Evolutionary conservation across 2,113 vertebrate genomes (phyloP).

Genomic region (Gasterosteus nipponicus): DNA sequence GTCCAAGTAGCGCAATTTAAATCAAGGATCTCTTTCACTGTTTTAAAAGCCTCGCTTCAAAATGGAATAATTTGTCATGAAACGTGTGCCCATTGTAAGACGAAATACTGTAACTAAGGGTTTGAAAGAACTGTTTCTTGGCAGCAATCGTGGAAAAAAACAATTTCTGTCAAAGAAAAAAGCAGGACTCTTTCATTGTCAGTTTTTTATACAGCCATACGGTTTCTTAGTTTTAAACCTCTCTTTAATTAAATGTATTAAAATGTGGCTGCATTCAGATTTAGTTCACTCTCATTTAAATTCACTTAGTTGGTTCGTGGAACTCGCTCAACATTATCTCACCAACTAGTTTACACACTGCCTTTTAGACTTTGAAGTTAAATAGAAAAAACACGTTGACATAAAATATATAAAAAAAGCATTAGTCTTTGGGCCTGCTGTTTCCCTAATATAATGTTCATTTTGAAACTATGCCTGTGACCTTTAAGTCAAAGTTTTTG

Average conservation of each 20-base stretch:
- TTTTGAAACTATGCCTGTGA: background rate
- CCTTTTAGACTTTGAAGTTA: background rate
- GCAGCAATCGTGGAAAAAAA: conserved; percentile 30
- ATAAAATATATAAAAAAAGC: conserved; percentile 7
- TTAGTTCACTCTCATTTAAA: conserved; percentile 1
- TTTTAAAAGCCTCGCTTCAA: conserved; percentile 34
- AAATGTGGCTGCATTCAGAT: conserved; percentile 10
- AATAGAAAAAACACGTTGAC: background rate
- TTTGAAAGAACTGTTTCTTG: conserved; percentile 1
- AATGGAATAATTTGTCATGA: conserved; percentile 28
- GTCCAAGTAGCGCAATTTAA: conserved; percentile 43
- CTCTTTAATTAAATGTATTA: background rate
- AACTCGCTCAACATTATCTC: conserved; percentile 24
- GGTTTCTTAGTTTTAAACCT: background rate
- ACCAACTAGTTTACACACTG: background rate
- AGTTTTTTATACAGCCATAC: background rate
- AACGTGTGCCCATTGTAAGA: conserved; percentile 13
- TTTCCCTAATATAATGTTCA: background rate
- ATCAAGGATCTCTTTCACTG: conserved; percentile 11
- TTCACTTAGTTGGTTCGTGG: conserved; percentile 12
- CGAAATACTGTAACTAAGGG: background rate
- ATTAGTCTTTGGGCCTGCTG: conserved; percentile 3
- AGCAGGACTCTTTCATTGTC: too few species aligned
- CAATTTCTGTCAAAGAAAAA: conserved; percentile 20
- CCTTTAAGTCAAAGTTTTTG: background rate